phyloP scores from a whole-genome alignment of 2,797 vertebrate species.

The Pterois miles region DNA sequence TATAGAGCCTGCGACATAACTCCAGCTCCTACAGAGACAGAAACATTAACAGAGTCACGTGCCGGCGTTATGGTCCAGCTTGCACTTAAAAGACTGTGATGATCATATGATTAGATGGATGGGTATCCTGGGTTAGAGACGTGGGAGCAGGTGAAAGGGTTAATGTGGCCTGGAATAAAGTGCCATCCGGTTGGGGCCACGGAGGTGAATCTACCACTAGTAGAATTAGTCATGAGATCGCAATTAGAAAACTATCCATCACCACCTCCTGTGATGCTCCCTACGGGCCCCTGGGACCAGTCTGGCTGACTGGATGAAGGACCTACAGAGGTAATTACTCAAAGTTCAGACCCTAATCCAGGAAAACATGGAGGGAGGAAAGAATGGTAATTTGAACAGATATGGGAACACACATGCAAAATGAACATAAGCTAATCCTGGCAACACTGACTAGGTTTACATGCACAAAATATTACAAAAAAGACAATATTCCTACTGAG shows the following conservation, averaged over 20 bases:
- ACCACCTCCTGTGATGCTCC: constrained; percentile 15
- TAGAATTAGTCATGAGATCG: constrained; percentile 57
- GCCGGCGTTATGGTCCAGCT: not conserved
- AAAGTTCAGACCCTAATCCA: constrained; percentile 27
- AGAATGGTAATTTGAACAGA: constrained; percentile 29
- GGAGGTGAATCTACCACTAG: constrained; percentile 38
- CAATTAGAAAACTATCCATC: constrained; percentile 47
- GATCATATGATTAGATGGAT: constrained; percentile 63
- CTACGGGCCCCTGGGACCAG: not conserved
- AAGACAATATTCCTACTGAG: not conserved
- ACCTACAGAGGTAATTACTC: constrained; percentile 8
- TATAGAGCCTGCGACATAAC: constrained; percentile 95
- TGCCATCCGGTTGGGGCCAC: constrained; percentile 24
- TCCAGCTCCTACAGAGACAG: constrained; percentile 91
- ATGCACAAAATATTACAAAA: not conserved
- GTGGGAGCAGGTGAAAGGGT: constrained; percentile 65
- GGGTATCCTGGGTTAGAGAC: constrained; percentile 74
- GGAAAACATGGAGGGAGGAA: constrained; percentile 14
- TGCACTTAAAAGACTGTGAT: constrained; percentile 38
- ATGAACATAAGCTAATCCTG: constrained; percentile 32
- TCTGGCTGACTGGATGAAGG: not conserved
- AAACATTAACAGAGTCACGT: not conserved
- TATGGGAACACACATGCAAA: constrained; percentile 70
- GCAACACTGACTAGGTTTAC: not conserved
- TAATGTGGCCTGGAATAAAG: constrained; percentile 53